Evolutionary conservation across 2,888 invertebrate genomes (phyloP), one percentile per base, ranked within the genome.

Genomic region (Heliconius erato): DNA sequence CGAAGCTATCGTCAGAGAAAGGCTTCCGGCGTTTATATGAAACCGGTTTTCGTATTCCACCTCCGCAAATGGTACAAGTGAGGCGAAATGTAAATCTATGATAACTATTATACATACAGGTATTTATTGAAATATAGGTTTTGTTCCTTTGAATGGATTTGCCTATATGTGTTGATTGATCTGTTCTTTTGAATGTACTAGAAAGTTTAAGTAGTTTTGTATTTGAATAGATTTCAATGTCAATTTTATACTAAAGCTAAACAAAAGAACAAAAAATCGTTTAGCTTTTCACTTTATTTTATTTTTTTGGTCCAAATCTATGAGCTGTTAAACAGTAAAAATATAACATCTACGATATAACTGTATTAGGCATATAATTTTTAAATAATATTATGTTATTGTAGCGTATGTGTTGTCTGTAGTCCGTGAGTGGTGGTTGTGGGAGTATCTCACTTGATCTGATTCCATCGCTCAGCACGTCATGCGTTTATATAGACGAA

Each of bases 21-120:
- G 91, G 92, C 91, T 93, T 93, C 93, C 93, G 93, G 91, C 90
- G 90, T 91, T 90, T 91, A 88, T 89, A 86, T 84, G 86, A 85
- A 91, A 92, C 93, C 89, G 91, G 93, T 93, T 91, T 88, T 80
- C 79, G 82, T 86, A 69, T 74, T 49, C 74, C 74, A 77, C 77
- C 82, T 84, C 84, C 77, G 84, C 85, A 85, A 72, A 82, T 81
- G 84, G 83, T 84, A 83, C 82, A 76, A 79, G 82, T 76, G 68
- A 71, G 49, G 72, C 78, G 78, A 81, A 80, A 84, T 78, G 83
- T 63, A 68, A 72, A 74, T 77, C 72, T 49, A 65, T 63, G 63
- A 78, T 67, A 40, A 26, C 78, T 78, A 28, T 2, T 78, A 28
- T 2, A 78, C 12, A 44, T 78, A 67, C 19, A 23, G 7, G 23